phyloP scores from a whole-genome alignment of 1,140 invertebrate species.

The Meloidogyne hapla region DNA sequence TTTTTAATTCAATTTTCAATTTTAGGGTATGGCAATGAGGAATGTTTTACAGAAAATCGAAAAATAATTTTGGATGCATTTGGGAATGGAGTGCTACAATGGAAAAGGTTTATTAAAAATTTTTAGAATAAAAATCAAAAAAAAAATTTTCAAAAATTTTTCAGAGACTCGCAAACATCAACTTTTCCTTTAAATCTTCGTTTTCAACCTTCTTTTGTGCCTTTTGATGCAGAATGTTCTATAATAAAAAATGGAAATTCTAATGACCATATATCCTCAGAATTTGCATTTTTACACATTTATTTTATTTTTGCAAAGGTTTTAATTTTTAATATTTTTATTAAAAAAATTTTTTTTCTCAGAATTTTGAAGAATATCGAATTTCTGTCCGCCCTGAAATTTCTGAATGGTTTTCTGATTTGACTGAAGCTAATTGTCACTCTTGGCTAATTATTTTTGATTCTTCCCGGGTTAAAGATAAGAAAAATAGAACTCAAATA shows the following conservation, averaged over 20 bases:
- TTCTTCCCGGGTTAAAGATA: constrained; percentile 52
- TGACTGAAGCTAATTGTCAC: constrained; percentile 45
- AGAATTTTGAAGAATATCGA: constrained; percentile 59
- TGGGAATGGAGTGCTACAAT: constrained; percentile 37
- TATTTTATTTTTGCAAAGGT: constrained; percentile 54
- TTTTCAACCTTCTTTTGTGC: constrained; percentile 46
- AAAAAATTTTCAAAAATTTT: constrained; percentile 27
- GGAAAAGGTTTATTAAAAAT: constrained; percentile 35
- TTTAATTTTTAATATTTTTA: neutral
- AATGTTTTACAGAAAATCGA: constrained; percentile 43
- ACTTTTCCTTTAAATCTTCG: constrained; percentile 44
- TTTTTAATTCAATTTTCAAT: neutral
- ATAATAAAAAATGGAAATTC: constrained; percentile 10
- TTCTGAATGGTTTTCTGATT: constrained; percentile 55
- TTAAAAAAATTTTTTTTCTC: constrained; percentile 4
- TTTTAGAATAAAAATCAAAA: neutral
- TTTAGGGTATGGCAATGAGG: constrained; percentile 50
- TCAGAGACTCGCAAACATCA: constrained; percentile 35
- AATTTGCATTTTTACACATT: constrained; percentile 56
- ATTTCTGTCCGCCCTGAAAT: constrained; percentile 46
- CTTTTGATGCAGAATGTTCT: constrained; percentile 38
- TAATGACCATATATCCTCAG: constrained; percentile 18
- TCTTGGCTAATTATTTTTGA: constrained; percentile 61
- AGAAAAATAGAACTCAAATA: constrained; percentile 46
- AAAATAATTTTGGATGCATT: constrained; percentile 24